These are phyloP conservation scores for Staurois parvus DNA, from an alignment of 2,797 vertebrate genomes.

Conservation along the genomic window DNA sequence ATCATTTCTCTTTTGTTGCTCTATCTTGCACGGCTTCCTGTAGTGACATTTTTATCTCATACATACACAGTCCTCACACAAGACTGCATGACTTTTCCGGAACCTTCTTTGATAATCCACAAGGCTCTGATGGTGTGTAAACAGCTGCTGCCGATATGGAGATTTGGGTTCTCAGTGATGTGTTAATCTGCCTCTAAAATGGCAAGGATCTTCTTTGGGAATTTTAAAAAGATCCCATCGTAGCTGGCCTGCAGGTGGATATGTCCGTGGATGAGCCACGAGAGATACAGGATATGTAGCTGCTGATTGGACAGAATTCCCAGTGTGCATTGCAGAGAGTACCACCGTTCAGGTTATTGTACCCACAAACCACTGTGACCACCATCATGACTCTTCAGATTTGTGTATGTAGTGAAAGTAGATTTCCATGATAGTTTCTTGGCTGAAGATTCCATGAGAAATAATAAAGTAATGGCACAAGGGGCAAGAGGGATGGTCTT, in stretches of 20 bases:
- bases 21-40: conserved; percentile 7
- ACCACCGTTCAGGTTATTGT: too few species aligned
- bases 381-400: too few species aligned
- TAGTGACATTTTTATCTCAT: conserved; percentile 45
- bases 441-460: too few species aligned
- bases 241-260: neutral
- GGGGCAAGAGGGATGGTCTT: too few species aligned
- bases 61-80: conserved; percentile 22
- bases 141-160: conserved; percentile 23
- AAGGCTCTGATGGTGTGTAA: conserved; percentile 4
- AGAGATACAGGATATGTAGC: neutral
- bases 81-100: neutral
- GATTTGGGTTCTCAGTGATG: neutral
- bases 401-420: too few species aligned
- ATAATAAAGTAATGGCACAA: too few species aligned
- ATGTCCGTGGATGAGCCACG: neutral
- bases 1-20: neutral
- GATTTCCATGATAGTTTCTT: too few species aligned
- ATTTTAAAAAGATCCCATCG: neutral
- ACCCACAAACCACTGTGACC: too few species aligned
- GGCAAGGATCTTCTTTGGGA: neutral
- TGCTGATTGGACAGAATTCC: neutral
- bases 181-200: neutral
- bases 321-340: too few species aligned
- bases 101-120: conserved; percentile 1